phyloP scores from a whole-genome alignment of 2,888 invertebrate genomes.

The Trichogramma evanescens region DNA sequence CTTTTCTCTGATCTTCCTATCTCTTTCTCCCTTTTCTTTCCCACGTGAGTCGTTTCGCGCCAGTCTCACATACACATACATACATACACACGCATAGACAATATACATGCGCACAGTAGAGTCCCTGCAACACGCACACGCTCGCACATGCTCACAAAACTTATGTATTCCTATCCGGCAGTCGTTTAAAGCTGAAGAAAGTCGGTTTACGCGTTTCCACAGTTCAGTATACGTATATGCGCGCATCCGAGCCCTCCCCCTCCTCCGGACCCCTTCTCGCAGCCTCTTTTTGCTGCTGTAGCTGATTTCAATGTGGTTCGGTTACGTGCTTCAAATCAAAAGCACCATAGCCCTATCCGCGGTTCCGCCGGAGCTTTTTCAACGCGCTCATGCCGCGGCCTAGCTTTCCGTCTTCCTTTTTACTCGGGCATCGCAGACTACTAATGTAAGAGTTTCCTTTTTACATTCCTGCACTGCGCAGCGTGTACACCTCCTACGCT shows the following conservation, averaged over 20 bases:
- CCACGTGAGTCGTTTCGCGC: slow-evolving; percentile 14
- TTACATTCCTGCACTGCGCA: too few species aligned
- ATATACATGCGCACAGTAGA: too few species aligned
- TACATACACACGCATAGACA: too few species aligned
- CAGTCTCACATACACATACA: too few species aligned
- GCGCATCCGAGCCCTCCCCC: slow-evolving; percentile 30
- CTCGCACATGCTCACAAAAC: slow-evolving; percentile 5
- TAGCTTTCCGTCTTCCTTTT: background rate
- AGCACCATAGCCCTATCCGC: slow-evolving; percentile 31
- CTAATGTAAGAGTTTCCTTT: too few species aligned
- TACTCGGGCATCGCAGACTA: too few species aligned
- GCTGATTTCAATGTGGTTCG: slow-evolving; percentile 44
- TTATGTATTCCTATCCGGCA: slow-evolving; percentile 32
- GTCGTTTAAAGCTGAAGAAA: slow-evolving; percentile 33
- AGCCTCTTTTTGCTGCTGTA: slow-evolving; percentile 20
- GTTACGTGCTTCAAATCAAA: slow-evolving; percentile 45
- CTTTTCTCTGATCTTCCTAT: slow-evolving; percentile 16
- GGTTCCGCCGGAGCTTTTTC: too few species aligned
- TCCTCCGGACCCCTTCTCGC: too few species aligned
- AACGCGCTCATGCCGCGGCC: background rate
- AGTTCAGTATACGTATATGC: too few species aligned
- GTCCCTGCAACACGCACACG: background rate
- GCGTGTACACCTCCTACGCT: too few species aligned
- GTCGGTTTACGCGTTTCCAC: slow-evolving; percentile 30
- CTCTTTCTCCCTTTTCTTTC: slow-evolving; percentile 9